These are phyloP conservation scores for Scolopax mira DNA, from an alignment of 2,113 vertebrate species.

Conservation along the genomic window DNA sequence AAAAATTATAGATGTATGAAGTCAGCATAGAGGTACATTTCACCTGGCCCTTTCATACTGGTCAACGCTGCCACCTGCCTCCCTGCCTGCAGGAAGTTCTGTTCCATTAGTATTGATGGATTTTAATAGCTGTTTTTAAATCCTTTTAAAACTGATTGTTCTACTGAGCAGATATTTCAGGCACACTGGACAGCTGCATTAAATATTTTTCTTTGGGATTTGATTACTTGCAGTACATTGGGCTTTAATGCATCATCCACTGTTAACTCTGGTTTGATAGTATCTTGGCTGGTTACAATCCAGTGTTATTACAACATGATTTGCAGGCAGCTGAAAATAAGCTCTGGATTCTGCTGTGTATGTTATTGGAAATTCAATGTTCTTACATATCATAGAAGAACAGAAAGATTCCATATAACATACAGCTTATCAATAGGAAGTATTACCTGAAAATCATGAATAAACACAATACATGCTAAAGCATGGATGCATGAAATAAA, in stretches of 20 bases:
- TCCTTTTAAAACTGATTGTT: constrained; percentile 18
- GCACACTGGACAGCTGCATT: background rate
- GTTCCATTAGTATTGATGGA: background rate
- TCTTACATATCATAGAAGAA: background rate
- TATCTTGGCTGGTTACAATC: background rate
- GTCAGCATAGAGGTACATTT: background rate
- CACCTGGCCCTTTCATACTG: background rate
- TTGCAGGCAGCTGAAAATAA: background rate
- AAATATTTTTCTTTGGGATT: constrained; percentile 26
- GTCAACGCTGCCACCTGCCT: background rate
- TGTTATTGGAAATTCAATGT: background rate
- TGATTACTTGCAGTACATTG: constrained; percentile 14
- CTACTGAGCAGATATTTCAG: background rate
- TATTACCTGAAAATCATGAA: background rate
- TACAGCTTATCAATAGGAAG: background rate
- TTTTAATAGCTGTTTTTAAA: background rate
- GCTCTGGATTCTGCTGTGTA: background rate
- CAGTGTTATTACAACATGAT: background rate
- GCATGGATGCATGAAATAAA: background rate
- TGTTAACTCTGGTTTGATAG: constrained; percentile 5
- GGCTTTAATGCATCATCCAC: constrained; percentile 22
- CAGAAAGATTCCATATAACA: background rate
- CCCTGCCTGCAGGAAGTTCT: background rate
- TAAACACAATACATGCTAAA: rapidly evolving
- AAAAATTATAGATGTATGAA: background rate